Evolutionary conservation across 2,888 invertebrate genomes (phyloP), one percentile per base, ranked within the genome.

Genomic region (Drosophila borealis): DNA sequence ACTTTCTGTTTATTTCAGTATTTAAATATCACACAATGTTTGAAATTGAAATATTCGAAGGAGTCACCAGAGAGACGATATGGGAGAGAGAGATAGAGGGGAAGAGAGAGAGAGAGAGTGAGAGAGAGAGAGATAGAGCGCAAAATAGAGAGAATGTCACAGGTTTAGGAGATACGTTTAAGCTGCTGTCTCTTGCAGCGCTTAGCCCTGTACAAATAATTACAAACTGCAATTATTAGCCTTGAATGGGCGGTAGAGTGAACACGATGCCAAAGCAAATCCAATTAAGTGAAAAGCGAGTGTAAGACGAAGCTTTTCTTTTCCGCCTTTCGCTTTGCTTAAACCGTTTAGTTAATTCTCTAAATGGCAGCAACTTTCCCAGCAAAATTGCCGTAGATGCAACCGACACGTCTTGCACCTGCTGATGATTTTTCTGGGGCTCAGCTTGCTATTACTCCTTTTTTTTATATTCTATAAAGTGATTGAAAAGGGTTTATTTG

Each of bases 141-240:
- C 17, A 17, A 4, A 13, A 41, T 10, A 25, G 53, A 2, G 29
- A 29, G 8, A 29, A 8, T 29, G 29, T 10, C 19, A 64, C 36
- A 53, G 46, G 56, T n/a, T 44, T 42, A 34, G 54, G 3, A 56
- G 54, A 46, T 61, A 39, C 42, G 13, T 39, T 61, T 74, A 74
- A 77, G 67, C 74, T 54, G 67, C 53, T 61, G 67, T 74, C 67
- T 37, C 39, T 39, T 63, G 66, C 70, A 67, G 17, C 42, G 25
- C 36, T 78, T 75, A 78, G 68, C 79, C 64, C 59, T 65, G 70
- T 61, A 77, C 65, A 83, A 88, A 83, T 85, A 83, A 83, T 88
- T 83, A 88, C 83, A 83, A 88, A 71, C 77, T 82, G 88, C 83
- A 83, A 83, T 83, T 83, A 83, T 83, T 83, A 83, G 88, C 80